These are phyloP conservation scores for Plodia interpunctella DNA, from an alignment of 1,140 invertebrate species.

Conservation along the genomic window DNA sequence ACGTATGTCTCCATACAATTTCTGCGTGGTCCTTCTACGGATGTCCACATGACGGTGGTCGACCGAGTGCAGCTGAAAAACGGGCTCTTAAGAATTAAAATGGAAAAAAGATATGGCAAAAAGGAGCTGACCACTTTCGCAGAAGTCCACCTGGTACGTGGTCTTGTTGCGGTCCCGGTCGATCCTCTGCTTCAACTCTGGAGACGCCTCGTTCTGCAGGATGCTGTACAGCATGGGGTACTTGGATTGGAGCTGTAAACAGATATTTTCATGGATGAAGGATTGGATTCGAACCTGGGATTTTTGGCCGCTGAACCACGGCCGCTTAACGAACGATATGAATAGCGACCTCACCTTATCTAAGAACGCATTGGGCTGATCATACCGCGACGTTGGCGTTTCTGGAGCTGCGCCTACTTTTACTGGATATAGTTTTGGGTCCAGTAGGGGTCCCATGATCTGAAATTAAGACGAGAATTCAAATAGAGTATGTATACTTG, in stretches of 20 bases:
- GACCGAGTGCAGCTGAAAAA: too few species aligned
- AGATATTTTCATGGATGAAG: too few species aligned
- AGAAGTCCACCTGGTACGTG: conserved; percentile 79
- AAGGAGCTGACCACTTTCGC: conserved; percentile 67
- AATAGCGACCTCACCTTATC: conserved; percentile 64
- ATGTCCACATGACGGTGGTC: too few species aligned
- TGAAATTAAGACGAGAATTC: conserved; percentile 21
- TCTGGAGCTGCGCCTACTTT: conserved; percentile 74
- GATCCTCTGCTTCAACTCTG: conserved; percentile 75
- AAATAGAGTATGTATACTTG: background rate
- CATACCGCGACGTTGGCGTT: conserved; percentile 62
- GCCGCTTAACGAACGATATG: too few species aligned
- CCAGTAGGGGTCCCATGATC: conserved; percentile 77
- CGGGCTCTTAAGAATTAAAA: too few species aligned
- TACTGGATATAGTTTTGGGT: conserved; percentile 78
- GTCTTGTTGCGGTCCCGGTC: conserved; percentile 78
- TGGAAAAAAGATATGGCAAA: background rate
- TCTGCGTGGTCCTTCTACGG: too few species aligned
- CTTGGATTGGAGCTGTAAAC: conserved; percentile 75
- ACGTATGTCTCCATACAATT: too few species aligned
- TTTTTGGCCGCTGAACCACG: too few species aligned
- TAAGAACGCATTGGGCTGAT: conserved; percentile 78
- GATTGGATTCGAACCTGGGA: too few species aligned
- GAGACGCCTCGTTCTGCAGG: conserved; percentile 72
- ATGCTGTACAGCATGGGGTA: conserved; percentile 79